Evolutionary conservation across 2,888 invertebrate genomes (phyloP), one percentile per base, ranked within the genome.

Genomic region (Epiblema foenella): DNA sequence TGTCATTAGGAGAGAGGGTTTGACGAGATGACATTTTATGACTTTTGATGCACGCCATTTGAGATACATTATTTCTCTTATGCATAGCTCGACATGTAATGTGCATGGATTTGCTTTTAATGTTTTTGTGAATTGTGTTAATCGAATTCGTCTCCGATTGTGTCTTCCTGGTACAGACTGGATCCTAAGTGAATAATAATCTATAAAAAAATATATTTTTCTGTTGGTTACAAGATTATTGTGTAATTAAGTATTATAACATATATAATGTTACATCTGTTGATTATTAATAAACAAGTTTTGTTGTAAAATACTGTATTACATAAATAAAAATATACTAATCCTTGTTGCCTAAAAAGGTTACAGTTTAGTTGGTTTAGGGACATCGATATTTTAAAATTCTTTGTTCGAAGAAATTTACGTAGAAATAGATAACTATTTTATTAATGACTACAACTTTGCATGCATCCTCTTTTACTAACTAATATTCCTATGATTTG

Each of bases 211-310:
- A 42, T 15, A 42, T 42, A 42, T 42, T 1, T 46, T 46, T 46
- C n/a, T 12, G 17, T 59, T 46, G 11, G 52, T 58, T 54, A 29
- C 65, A 65, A 70, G 69, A 52, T 58, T 63, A 64, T 65, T 65
- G 20, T n/a, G 52, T 59, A 65, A 65, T 65, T 59, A 59, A 18
- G 39, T 8, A 2, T 69, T 51, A 20, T 54, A 33, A 37, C 58
- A 65, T 59, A 54, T 52, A 37, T 65, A 59, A 65, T 65, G 65
- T 33, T 17, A 65, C 54, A 39, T 18, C n/a, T 9, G 10, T 8
- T 49, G 49, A 37, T 56, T 37, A 57, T 24, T 52, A 69, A 65
- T 65, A 12, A 65, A 29, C 52, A 33, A 46, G 39, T 37, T 10
- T 64, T 39, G 29, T 39, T 15, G 42, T 24, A 17, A 52, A 52